Evolutionary conservation across 2,113 vertebrate species (phyloP).

Genomic region (Scomber colias): DNA sequence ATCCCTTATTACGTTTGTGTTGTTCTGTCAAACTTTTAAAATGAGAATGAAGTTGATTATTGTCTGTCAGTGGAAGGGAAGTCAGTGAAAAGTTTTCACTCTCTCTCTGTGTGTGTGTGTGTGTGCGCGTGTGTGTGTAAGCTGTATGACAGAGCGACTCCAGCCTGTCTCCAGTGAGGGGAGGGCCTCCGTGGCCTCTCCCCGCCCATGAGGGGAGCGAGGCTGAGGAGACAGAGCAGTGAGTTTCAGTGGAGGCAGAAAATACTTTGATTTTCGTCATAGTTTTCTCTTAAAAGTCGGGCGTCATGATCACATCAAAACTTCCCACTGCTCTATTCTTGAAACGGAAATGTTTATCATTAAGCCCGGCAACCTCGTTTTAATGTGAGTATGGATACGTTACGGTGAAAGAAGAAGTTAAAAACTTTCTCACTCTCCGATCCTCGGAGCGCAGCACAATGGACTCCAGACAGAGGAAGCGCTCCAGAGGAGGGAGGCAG

Average conservation of each 20-base stretch:
- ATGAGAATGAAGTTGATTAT: background rate
- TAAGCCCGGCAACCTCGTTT: slow-evolving; percentile 58
- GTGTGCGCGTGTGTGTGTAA: slow-evolving; percentile 5
- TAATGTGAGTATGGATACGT: slow-evolving; percentile 75
- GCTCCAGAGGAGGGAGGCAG: slow-evolving; percentile 85
- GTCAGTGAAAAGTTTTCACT: slow-evolving; percentile 57
- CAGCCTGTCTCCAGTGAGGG: slow-evolving; percentile 67
- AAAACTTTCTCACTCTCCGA: slow-evolving; percentile 67
- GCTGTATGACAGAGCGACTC: slow-evolving; percentile 47
- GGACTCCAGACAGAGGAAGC: slow-evolving; percentile 83
- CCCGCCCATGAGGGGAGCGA: slow-evolving; percentile 78
- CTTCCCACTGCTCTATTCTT: slow-evolving; percentile 59
- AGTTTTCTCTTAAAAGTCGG: slow-evolving; percentile 54
- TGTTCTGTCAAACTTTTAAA: slow-evolving; percentile 2
- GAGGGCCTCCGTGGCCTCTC: slow-evolving; percentile 57
- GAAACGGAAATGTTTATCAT: slow-evolving; percentile 70
- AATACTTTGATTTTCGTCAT: slow-evolving; percentile 71
- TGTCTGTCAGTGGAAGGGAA: slow-evolving; percentile 35
- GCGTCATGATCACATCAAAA: slow-evolving; percentile 78
- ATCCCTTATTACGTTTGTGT: background rate
- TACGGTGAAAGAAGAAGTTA: slow-evolving; percentile 67
- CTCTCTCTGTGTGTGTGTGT: slow-evolving; percentile 1
- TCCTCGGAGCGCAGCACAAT: slow-evolving; percentile 79
- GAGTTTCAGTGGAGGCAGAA: slow-evolving; percentile 67
- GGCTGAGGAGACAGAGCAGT: slow-evolving; percentile 65